A percentile compares a stretch with the other conserved stretches of the same genome.
phyloP scores from a whole-genome alignment of 2,888 invertebrate species.

The Lasioglossum marginatum region DNA sequence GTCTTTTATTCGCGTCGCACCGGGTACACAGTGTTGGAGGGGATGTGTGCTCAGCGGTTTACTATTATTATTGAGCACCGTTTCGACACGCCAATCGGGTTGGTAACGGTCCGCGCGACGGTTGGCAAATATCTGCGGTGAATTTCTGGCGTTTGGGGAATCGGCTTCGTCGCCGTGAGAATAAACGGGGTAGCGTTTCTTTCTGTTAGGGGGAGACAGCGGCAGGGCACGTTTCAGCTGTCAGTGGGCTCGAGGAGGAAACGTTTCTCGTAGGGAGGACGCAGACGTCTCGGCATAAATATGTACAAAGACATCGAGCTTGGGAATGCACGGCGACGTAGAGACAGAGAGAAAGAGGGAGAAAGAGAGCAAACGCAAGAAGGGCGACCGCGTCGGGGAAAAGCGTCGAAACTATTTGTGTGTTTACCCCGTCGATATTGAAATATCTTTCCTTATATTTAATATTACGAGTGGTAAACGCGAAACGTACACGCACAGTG shows the following conservation, averaged over 20 bases:
- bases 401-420: slow-evolving; percentile 54
- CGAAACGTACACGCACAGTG: slow-evolving; percentile 51
- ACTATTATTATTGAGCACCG: background rate
- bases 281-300: slow-evolving; percentile 34
- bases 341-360: background rate
- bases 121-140: slow-evolving; percentile 43
- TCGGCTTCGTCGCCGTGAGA: slow-evolving; percentile 30
- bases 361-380: background rate
- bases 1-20: background rate
- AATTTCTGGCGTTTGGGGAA: slow-evolving; percentile 34
- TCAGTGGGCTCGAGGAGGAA: slow-evolving; percentile 34
- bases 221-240: slow-evolving; percentile 45
- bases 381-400: slow-evolving; percentile 19
- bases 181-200: slow-evolving; percentile 7
- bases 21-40: background rate
- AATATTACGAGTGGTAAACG: slow-evolving; percentile 72
- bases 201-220: background rate
- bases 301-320: slow-evolving; percentile 30
- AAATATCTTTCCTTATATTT: slow-evolving; percentile 78
- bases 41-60: background rate
- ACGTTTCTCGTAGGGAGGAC: slow-evolving; percentile 38
- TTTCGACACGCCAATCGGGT: background rate
- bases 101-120: slow-evolving; percentile 6
- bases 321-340: background rate
- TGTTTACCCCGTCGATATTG: slow-evolving; percentile 76